Evolutionary conservation across 2,888 invertebrate genomes (phyloP), one percentile per base, ranked within the genome.

Genomic region (Troilus luridus): DNA sequence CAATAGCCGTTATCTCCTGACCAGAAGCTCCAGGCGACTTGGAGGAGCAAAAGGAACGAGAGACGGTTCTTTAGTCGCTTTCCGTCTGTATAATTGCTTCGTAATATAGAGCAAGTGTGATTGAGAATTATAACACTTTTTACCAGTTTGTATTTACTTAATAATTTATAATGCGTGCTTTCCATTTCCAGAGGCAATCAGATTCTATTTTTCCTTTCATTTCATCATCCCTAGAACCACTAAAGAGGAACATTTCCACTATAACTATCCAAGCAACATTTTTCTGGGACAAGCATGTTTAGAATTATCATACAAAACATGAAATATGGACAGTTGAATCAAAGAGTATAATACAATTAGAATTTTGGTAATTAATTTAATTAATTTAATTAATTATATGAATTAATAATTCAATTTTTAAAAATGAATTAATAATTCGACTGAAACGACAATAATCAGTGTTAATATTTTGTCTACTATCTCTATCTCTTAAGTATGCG

Each of bases 1-100:
- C 85, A 85, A 85, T 85, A 77, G 56, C 85, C 54, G 85, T 85
- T 85, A 85, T 85, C 85, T 85, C 85, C 27, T 77, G 72, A 77
- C 72, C 72, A 72, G 72, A 72, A 17, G 27, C 27, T 72, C 72
- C 72, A 72, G 27, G 72, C 27, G 14, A 72, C 27, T 27, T 77
- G 72, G 41, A 77, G 41, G 27, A 41, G 72, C 27, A 77, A 77
- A 77, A 77, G 72, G 72, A 77, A 77, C 41, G n/a, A 77, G n/a
- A 77, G 41, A 77, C 72, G 17, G 17, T 41, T 19, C 72, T 77
- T 77, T 77, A 41, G 17, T 14, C 72, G 72, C 17, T 77, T 27
- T 77, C 72, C 41, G 72, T 17, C 41, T 77, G 12, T 77, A 17
- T 77, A 77, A 77, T 77, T 41, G 19, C 41, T 77, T 77, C 72